phyloP scores from a whole-genome alignment of 2,797 vertebrate genomes.

The Loriculus beryllinus region DNA sequence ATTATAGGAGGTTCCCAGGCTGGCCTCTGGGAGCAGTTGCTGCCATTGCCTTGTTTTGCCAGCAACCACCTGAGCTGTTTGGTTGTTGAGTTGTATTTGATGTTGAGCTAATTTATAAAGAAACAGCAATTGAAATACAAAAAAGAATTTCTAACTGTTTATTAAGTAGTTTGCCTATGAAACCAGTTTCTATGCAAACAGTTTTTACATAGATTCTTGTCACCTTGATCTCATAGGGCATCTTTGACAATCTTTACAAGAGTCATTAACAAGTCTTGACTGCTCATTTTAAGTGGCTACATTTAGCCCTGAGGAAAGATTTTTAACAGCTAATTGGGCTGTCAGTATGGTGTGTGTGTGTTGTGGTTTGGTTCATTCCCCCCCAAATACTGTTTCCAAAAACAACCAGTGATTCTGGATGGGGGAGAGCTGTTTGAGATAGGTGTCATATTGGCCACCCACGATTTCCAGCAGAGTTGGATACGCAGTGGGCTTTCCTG shows the following conservation, averaged over 20 bases:
- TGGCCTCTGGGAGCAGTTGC: neutral
- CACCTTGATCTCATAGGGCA: neutral
- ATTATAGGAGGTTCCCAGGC: neutral
- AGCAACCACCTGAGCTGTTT: neutral
- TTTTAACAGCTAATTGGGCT: neutral
- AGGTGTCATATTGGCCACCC: neutral
- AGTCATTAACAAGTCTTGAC: neutral
- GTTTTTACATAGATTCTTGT: neutral
- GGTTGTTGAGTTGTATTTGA: neutral
- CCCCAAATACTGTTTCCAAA: neutral
- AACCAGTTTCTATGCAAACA: neutral
- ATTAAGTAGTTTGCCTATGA: neutral
- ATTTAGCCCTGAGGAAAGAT: neutral
- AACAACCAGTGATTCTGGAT: neutral
- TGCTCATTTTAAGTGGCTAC: neutral
- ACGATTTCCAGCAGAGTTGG: neutral
- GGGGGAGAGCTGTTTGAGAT: neutral
- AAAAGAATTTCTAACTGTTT: neutral
- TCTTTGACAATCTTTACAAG: neutral
- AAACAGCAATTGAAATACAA: neutral
- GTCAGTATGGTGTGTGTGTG: neutral
- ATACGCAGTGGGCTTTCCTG: neutral
- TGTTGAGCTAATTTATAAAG: neutral
- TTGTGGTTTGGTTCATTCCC: neutral
- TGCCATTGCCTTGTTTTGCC: neutral